phyloP scores from a whole-genome alignment of 2,797 vertebrate species.

The Apodemus agrarius region DNA sequence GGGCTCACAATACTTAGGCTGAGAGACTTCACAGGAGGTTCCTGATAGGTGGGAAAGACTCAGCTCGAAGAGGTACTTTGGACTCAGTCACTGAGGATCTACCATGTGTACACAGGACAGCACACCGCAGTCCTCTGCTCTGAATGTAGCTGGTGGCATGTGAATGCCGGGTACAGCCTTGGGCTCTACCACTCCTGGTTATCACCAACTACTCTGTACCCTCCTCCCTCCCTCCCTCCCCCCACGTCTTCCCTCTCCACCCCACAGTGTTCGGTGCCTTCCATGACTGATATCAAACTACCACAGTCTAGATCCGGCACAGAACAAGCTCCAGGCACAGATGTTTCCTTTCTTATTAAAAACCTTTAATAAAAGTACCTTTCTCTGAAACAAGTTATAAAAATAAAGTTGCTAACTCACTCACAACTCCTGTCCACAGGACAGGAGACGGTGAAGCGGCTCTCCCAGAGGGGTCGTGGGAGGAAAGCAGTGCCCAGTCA shows the following conservation, averaged over 20 bases:
- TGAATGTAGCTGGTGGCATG: neutral
- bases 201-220: neutral
- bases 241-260: too few relatives aligned
- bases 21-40: neutral
- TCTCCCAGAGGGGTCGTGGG: neutral
- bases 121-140: neutral
- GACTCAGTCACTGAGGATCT: neutral
- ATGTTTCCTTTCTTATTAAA: constrained; percentile 45
- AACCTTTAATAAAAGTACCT: constrained; percentile 83
- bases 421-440: neutral
- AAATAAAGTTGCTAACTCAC: neutral
- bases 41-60: neutral
- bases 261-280: too few relatives aligned
- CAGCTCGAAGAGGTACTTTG: neutral
- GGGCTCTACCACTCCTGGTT: neutral
- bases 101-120: neutral
- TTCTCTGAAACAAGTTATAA: constrained; percentile 42
- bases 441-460: neutral
- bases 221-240: neutral
- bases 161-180: neutral
- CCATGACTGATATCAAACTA: too few relatives aligned
- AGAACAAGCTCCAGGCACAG: neutral
- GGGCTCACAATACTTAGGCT: neutral
- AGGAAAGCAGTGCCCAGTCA: accelerated
- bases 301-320: neutral